Percentiles rank a stretch among this genome's conserved stretches.
phyloP scores from a whole-genome alignment of 2,797 vertebrate genomes.

The Margarornis squamiger region DNA sequence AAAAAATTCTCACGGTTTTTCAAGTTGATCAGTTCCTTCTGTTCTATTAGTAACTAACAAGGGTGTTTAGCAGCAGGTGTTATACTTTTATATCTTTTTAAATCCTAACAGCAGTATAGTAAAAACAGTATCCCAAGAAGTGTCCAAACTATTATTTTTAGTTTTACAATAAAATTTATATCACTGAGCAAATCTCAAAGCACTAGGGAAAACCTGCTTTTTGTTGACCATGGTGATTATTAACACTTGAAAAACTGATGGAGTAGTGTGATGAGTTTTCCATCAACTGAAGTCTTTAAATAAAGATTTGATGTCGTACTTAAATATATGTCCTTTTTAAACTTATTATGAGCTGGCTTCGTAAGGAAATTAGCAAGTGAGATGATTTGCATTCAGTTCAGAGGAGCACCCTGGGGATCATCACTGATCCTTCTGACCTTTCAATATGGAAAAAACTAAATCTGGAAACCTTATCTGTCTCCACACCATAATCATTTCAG shows the following conservation, averaged over 20 bases:
- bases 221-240: not conserved
- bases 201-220: not conserved
- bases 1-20: not conserved
- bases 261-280: not conserved
- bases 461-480: not conserved
- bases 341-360: not conserved
- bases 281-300: not conserved
- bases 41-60: not conserved
- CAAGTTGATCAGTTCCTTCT: not conserved
- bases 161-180: not conserved
- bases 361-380: not conserved
- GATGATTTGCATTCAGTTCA: not conserved
- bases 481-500: not conserved
- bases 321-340: not conserved
- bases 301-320: not conserved
- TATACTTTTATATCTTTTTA: not conserved
- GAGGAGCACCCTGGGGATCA: not conserved
- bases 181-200: not conserved
- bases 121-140: not conserved
- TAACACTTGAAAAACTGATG: not conserved
- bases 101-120: not conserved
- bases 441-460: not conserved
- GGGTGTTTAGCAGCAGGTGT: not conserved
- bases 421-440: not conserved
- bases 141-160: not conserved